Percentiles rank a stretch among this genome's conserved stretches.
Evolutionary conservation across 1,140 invertebrate genomes (phyloP).

Genomic region (Drosophila bocki): DNA sequence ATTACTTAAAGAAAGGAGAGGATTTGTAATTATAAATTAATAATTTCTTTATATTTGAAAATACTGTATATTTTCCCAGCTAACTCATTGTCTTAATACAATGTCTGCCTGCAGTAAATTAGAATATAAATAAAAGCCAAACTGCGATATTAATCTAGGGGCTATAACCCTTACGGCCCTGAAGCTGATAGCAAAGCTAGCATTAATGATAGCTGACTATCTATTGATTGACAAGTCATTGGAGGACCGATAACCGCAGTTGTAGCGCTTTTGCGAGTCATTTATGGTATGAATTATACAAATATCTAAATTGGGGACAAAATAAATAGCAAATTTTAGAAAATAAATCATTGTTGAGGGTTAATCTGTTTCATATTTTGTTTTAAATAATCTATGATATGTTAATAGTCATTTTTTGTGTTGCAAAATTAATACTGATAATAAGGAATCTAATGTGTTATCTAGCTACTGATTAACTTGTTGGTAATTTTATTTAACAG

Average conservation of each 20-base stretch:
- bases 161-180: neutral
- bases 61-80: neutral
- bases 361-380: neutral
- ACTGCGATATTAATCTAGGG: conserved; percentile 1
- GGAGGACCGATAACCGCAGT: conserved; percentile 1
- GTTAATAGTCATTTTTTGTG: neutral
- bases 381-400: neutral
- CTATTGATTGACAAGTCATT: conserved; percentile 9
- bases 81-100: neutral
- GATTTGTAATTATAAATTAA: neutral
- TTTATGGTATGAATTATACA: neutral
- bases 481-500: no score
- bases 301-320: neutral
- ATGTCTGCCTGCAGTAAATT: conserved; percentile 1
- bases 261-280: neutral
- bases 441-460: neutral
- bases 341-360: neutral
- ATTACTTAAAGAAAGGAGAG: neutral
- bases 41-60: neutral
- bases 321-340: neutral
- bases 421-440: neutral
- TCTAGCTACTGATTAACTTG: no score
- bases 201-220: conserved; percentile 6
- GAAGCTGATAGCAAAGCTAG: conserved; percentile 3
- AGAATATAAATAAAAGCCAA: neutral